A percentile compares a stretch with the other conserved stretches of the same genome.
phyloP scores from a whole-genome alignment of 2,888 invertebrate genomes.

The Tachystola acroxantha region DNA sequence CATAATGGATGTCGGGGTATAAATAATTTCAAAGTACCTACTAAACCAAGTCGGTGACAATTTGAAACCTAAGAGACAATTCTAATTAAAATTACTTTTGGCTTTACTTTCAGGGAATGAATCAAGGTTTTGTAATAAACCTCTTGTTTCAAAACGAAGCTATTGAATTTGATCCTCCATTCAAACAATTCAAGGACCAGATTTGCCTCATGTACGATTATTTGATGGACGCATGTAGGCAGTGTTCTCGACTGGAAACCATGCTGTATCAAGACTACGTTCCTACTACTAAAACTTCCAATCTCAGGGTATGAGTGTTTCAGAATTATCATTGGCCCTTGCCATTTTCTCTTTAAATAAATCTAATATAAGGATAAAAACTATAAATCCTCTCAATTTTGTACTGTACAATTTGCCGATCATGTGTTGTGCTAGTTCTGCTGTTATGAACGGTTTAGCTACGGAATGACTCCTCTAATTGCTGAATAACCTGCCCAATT shows the following conservation, averaged over 20 bases:
- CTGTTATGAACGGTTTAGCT: too few species aligned
- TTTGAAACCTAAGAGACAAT: too few species aligned
- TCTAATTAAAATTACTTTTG: too few species aligned
- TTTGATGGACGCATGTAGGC: conserved; percentile 84
- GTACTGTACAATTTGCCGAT: too few species aligned
- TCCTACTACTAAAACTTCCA: conserved; percentile 24
- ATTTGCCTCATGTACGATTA: conserved; percentile 84
- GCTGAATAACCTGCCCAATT: too few species aligned
- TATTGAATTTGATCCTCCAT: conserved; percentile 85
- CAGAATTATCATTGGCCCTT: too few species aligned
- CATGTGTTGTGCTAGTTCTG: too few species aligned
- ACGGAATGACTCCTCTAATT: too few species aligned
- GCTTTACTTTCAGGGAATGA: conserved; percentile 80
- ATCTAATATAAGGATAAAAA: too few species aligned
- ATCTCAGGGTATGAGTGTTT: conserved; percentile 37
- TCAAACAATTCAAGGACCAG: conserved; percentile 84
- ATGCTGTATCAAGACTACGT: conserved; percentile 84
- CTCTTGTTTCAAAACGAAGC: conserved; percentile 78
- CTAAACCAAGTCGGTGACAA: too few species aligned
- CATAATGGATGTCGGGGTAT: conserved; percentile 86
- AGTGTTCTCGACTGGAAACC: conserved; percentile 88
- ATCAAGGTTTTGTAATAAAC: conserved; percentile 83
- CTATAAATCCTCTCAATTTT: too few species aligned
- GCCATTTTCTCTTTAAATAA: too few species aligned
- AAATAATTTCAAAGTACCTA: neutral